Evolutionary conservation across 2,797 vertebrate genomes (phyloP), one percentile per base, ranked within the genome.

Genomic region (Syngnathus acus): DNA sequence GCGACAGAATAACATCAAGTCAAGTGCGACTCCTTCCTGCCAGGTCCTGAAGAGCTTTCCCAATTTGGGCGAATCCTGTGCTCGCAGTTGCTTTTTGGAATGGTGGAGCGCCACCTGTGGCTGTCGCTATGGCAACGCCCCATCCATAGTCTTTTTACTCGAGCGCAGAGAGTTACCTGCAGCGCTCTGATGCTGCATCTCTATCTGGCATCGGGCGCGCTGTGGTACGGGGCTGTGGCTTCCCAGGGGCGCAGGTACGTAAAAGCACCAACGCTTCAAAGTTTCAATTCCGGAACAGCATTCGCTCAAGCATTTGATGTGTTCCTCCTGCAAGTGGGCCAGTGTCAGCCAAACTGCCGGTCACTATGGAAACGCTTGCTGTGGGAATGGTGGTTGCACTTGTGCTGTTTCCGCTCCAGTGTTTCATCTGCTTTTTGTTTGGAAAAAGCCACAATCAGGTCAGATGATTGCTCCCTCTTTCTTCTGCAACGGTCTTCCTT

Each of bases 41-140:
- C 68, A 93, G 93, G 93, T 78, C 92, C 92, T 0, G 87, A 89
- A 54, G 92, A 94, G 66, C 82, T 94, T 3, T 77, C 55, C 26
- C 73, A 80, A 63, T 92, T 93, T 40, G 32, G 67, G 2, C 84
- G 90, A 5, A 84, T 93, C 59, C 74, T 93, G 58, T 32, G 70
- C 65, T 87, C 89, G 17, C 91, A 93, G 87, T 74, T 94, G 68
- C 62, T 72, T 23, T 91, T 89, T 39, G 90, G 92, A 16, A 72
- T 91, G 71, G 78, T 68, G 37, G 92, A 93, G 70, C 82, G 82
- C 65, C 92, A 94, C 82, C 75, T 93, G 63, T 93, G 92, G 93
- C 66, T 92, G 58, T 94, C 92, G 0, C 79, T 93, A 19, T 93
- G 91, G 92, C 86, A 90, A 37, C 83, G 88, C 0, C 90, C 89